Base-by-base conservation (phyloP, 2,797 vertebrate species). In the Hydrolagus colliei region DNA sequence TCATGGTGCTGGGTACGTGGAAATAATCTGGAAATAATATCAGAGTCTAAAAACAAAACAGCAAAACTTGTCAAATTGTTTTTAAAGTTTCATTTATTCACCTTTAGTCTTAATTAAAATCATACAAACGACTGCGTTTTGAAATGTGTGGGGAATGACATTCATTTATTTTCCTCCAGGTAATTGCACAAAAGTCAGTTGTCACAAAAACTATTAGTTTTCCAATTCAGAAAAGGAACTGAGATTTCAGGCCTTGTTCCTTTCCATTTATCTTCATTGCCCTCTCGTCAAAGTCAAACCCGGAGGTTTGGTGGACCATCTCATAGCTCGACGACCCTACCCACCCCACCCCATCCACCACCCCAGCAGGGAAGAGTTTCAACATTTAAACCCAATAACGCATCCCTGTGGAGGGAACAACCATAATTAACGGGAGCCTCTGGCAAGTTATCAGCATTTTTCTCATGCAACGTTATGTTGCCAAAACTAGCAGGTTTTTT, bases 1-100 rank as follows among this genome's bases (percentile, higher is more conserved):
- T 52, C 41, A 3, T 6, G 6, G 41, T 52, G 41, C 41, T 52
- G 41, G 41, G 41, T 52, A 52, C 41, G 6, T 52, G 27, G 27
- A 27, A 27, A 52, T 52, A 52, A 52, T 52, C 41, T 52, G 41
- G 41, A 52, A 52, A 52, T 52, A 52, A 52, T 52, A 52, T 52
- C 41, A 52, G 41, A 52, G 41, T 52, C 41, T 52, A 52, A 52
- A 52, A 52, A 52, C 41, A 9, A 35, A 84, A 84, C 75, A 52
- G 41, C 20, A 59, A 3, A 52, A 18, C 27, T 71, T 16, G 41
- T 2, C 27, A 20, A 52, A 41, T 20, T 1, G 2, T 71, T 71
- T 84, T 84, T 18, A 84, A 84, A 52, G 68, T 71, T 63, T 35
- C 13, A 71, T 84, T 84, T 84, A 84, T 84, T 84, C 79, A 84